phyloP scores from a whole-genome alignment of 2,888 invertebrate species.

The Mechanitis mazaeus region DNA sequence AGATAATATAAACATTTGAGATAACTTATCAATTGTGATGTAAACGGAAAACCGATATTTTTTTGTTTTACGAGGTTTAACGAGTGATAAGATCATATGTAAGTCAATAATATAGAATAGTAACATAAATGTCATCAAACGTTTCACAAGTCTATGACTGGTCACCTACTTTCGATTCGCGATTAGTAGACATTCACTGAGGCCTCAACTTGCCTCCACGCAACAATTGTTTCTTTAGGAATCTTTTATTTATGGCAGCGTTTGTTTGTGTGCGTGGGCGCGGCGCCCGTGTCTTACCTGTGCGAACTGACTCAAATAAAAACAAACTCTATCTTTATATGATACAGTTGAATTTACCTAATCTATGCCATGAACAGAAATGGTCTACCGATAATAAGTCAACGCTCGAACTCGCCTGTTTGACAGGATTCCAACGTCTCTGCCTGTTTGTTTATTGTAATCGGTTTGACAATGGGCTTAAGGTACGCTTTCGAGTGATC shows the following conservation, averaged over 20 bases:
- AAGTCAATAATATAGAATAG: conserved; percentile 18
- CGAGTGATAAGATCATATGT: too few relatives aligned
- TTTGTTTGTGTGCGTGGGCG: conserved; percentile 62
- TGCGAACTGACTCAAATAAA: conserved; percentile 32
- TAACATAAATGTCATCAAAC: conserved; percentile 76
- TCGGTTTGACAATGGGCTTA: conserved; percentile 77
- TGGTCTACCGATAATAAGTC: conserved; percentile 76
- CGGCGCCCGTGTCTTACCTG: conserved; percentile 74
- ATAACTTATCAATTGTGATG: too few relatives aligned
- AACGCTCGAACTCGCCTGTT: conserved; percentile 77
- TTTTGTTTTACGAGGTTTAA: too few relatives aligned
- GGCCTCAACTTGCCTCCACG: conserved; percentile 73
- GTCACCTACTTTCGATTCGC: conserved; percentile 74
- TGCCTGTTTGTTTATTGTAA: conserved; percentile 77
- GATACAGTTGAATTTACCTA: conserved; percentile 41
- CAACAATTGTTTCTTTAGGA: conserved; percentile 77
- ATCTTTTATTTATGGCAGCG: conserved; percentile 76
- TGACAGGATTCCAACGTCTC: conserved; percentile 77
- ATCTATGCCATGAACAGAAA: conserved; percentile 49
- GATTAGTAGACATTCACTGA: conserved; percentile 74
- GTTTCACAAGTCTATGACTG: conserved; percentile 76
- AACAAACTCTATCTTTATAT: conserved; percentile 34
- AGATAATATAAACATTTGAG: too few relatives aligned
- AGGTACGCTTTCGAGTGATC: conserved; percentile 77
- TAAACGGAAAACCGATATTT: too few relatives aligned